Base-by-base conservation (phyloP, 2,797 vertebrate species). In the Bradypodion ventrale region DNA sequence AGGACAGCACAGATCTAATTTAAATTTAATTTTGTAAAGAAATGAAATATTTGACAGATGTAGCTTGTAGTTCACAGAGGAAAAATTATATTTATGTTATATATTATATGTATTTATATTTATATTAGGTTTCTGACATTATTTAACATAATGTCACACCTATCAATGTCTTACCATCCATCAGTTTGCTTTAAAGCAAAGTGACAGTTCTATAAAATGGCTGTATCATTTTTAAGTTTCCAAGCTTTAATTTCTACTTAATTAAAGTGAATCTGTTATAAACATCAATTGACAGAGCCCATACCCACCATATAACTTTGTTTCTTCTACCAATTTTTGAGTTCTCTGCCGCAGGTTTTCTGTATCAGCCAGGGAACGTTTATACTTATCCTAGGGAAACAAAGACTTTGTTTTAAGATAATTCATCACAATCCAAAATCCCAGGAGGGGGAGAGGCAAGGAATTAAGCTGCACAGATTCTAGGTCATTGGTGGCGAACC, bases 271-370 rank as follows among this genome's bases (percentile, higher is more conserved):
- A 60, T 73, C 52, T 1, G 0, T 35, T 72, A 32, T 82, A 83
- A 4, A n/a, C 1, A 42, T 7, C 62, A 82, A 35, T 7, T 66
- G 52, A 9, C 86, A 37, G 13, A 87, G 7, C 16, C 72, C 40
- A 44, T 63, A 90, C 91, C 96, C 93, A 99, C 99, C 99, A 0
- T 97, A 99, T 89, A 99, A 85, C 86, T 99, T 99, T 2, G 98
- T 97, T 32, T 99, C 98, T 80, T 99, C 98, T 32, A 98, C 95
- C 95, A 99, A 91, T 82, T 98, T 99, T 85, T 98, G 97, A 94
- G 96, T 98, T 91, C 99, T 97, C 46, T 97, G 97, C 90, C 98
- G 94, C n/a, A 99, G 92, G 70, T 99, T 99, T 94, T 99, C 98
- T 0, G 96, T 98, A 84, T 99, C 98, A 73, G 98, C 98, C 89